Evolutionary conservation across 2,888 invertebrate genomes (phyloP), one percentile per base, ranked within the genome.

Genomic region (Carcina quercana): DNA sequence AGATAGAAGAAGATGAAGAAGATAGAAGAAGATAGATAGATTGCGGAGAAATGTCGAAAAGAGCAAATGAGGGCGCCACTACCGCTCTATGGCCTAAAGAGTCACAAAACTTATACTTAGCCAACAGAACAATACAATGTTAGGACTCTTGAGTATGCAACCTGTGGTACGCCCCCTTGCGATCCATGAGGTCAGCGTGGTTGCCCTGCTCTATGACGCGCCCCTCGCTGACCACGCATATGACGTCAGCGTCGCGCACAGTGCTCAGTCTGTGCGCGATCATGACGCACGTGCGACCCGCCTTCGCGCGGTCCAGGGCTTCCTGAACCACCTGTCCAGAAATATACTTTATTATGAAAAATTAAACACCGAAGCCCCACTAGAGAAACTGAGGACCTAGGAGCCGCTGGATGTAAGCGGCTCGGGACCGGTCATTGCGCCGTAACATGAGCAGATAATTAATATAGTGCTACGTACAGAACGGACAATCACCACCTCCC

Each of bases 261-360:
- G 95, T 95, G 34, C 93, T 92, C 26, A 96, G 79, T 35, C 96
- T 86, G 69, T 96, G 95, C 0, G 96, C 95, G 47, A 96, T 95
- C 47, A 91, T 90, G 15, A 96, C 89, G 40, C 93, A 95, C 0
- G 95, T 95, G 38, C 95, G 86, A 1, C 93, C 94, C 25, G 87
- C 86, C 51, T 91, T 89, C 0, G 95, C 96, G 1, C 31, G 34
- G 57, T 93, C 91, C 45, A 94, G 60, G 0, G 93, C 93, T 43
- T 88, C 89, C 65, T 94, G 93, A 2, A 94, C 93, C 30, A 92
- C 69, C 88, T 41, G n/a, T n/a, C n/a, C n/a, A n/a, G n/a, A n/a
- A n/a, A n/a, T n/a, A n/a, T n/a, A 5, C 5, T 17, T 7, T 17
- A 7, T 17, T 17, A 17, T 17, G 5, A 17, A 17, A 17, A 5